Evolutionary conservation across 2,888 invertebrate genomes (phyloP), one percentile per base, ranked within the genome.

Genomic region (Leuctra nigra): DNA sequence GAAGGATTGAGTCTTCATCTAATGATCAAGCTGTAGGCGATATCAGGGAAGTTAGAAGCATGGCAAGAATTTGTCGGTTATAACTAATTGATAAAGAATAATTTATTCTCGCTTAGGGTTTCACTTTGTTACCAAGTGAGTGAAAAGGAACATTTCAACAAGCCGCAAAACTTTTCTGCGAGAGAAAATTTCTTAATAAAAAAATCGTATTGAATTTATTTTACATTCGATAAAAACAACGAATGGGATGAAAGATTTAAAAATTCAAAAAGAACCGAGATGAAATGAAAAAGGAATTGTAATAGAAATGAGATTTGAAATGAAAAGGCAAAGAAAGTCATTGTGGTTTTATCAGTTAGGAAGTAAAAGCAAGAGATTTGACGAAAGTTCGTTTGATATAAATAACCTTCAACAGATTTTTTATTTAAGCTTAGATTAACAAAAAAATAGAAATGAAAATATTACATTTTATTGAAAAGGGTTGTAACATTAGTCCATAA

Each of bases 131-230:
- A n/a, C n/a, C n/a, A n/a, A n/a, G n/a, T n/a, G n/a, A n/a, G n/a
- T 13, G 39, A 14, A 39, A 39, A 29, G 11, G 20, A 39, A 18
- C 39, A 20, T 13, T 18, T 14, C 16, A 16, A 16, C 39, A 13
- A 39, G 20, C 39, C n/a, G n/a, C n/a, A n/a, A n/a, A n/a, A n/a
- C n/a, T n/a, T 39, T 39, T 39, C 39, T 16, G 16, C 9, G 39
- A 36, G 36, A 2, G 20, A 11, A 39, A 39, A 39, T 39, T 39
- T 39, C 39, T 18, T 39, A n/a, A n/a, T n/a, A n/a, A n/a, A n/a
- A 39, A 39, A 39, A 39, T 39, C 39, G 39, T 39, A 39, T 39
- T 39, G 39, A 39, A 39, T 39, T 39, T 39, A 39, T 39, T 39
- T 39, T 39, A 39, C 39, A 39, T 39, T 39, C 18, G 14, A 39